Conservation (phyloP, 2,113 vertebrate species). For the Charina bottae region DNA sequence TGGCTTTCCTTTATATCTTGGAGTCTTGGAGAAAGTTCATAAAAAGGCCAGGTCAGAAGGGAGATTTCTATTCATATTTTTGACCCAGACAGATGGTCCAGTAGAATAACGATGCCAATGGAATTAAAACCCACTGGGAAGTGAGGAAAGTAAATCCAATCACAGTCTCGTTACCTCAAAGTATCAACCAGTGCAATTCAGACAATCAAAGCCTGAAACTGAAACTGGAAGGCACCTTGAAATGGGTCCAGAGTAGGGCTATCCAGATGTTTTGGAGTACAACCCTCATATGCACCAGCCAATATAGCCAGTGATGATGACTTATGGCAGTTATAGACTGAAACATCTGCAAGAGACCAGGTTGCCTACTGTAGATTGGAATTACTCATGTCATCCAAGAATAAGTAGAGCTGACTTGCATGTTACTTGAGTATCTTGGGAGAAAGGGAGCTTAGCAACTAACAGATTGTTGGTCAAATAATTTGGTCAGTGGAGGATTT, state of each 20-base stretch:
- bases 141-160: slow-evolving; percentile 39
- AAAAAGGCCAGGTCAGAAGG: slow-evolving; percentile 68
- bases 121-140: background rate
- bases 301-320: background rate
- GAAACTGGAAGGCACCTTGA: background rate
- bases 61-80: slow-evolving; percentile 36
- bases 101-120: slow-evolving; percentile 29
- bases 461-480: background rate
- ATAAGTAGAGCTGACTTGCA: background rate
- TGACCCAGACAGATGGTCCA: background rate
- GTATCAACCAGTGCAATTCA: background rate
- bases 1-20: slow-evolving; percentile 66
- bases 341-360: background rate
- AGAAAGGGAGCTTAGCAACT: background rate
- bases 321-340: background rate
- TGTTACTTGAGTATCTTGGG: background rate
- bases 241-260: background rate
- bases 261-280: background rate
- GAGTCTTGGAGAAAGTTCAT: slow-evolving; percentile 28
- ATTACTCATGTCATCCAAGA: background rate
- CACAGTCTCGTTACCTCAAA: background rate
- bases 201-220: background rate
- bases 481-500: background rate
- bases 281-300: background rate
- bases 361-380: background rate